Evolutionary conservation across 2,113 vertebrate genomes (phyloP), one percentile per base, ranked within the genome.

Genomic region (Nerophis lumbriciformis): DNA sequence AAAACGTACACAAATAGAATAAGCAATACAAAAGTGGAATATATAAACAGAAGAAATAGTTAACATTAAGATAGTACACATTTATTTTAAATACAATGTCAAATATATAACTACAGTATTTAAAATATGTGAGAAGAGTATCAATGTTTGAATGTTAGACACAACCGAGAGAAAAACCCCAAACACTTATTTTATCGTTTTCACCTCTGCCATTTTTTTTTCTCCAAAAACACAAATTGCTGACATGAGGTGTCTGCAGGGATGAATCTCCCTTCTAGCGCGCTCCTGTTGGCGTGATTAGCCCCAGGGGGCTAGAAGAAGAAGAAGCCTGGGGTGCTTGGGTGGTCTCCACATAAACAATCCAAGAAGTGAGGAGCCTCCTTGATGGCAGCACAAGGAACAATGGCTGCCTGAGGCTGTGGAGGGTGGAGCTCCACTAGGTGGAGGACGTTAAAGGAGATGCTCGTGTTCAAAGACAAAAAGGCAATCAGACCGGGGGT

Each of bases 171-270:
- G 2, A 28, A 28, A 28, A 28, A 28, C 2, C 2, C 2, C 28
- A 28, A 28, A 28, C 3, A 28, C 28, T 13, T 69, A 8, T 10
- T 49, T 60, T 59, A 56, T 45, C n/a, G 14, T 48, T 3, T 57
- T 53, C 42, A 1, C 28, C 28, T 28, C 28, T 35, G 65, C 38
- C 64, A 39, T 61, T 16, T 39, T 42, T 53, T 59, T 16, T 68
- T 13, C n/a, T 61, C 72, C 72, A 76, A 71, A 76, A 71, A 42
- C 9, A 76, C 42, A 62, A 28, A 58, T 48, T 76, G 63, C 78
- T 79, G 71, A 63, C 38, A 4, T 52, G 53, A 71, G 57, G 8
- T 57, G 52, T 69, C 81, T 79, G 72, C 48, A 58, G 67, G 51
- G 82, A 70, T 8, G 1, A 66, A 51, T 19, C 13, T 76, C 62